Evolutionary conservation across 2,113 vertebrate genomes (phyloP), one percentile per base, ranked within the genome.

Genomic region (Atherinomorus stipes): DNA sequence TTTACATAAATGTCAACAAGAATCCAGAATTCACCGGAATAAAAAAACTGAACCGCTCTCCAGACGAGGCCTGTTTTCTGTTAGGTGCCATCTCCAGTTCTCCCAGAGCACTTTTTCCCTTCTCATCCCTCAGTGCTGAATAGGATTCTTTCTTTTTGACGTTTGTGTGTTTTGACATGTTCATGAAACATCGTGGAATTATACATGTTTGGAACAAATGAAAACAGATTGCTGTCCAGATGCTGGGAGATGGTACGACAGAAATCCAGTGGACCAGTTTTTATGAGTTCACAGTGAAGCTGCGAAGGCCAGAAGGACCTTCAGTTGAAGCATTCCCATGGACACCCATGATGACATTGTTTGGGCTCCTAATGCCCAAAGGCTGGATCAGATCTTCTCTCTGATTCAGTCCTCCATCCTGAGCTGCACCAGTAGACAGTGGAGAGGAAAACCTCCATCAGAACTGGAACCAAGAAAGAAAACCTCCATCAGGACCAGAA

Each of bases 151-250:
- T 23, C 37, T 25, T 59, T 68, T 38, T 74, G 69, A 79, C 59
- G 52, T 78, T 74, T 63, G 54, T 11, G 0, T 74, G 74, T 84
- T 88, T 84, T 84, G 81, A 77, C 78, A 60, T 68, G 28, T 61
- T 71, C 5, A 8, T 74, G 65, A 79, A 77, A 77, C 62, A 57
- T 23, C 47, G 47, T 73, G 56, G 52, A 6, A 6, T 11, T 49
- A 26, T 62, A 76, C 42, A 3, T 61, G 49, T 53, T 42, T 28
- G 40, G 37, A 71, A 57, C 26, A 50, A 83, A 60, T 56, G 18
- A 45, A 56, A 31, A 34, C 47, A 56, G 56, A 83, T 80, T 82
- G 62, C 19, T 51, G 52, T 78, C 76, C 81, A 86, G 78, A 84
- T 84, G 70, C 51, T 65, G 37, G 21, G 26, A 42, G 37, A 62